These are phyloP conservation scores for Myodes glareolus DNA, from an alignment of 2,113 vertebrate species.

Conservation along the genomic window DNA sequence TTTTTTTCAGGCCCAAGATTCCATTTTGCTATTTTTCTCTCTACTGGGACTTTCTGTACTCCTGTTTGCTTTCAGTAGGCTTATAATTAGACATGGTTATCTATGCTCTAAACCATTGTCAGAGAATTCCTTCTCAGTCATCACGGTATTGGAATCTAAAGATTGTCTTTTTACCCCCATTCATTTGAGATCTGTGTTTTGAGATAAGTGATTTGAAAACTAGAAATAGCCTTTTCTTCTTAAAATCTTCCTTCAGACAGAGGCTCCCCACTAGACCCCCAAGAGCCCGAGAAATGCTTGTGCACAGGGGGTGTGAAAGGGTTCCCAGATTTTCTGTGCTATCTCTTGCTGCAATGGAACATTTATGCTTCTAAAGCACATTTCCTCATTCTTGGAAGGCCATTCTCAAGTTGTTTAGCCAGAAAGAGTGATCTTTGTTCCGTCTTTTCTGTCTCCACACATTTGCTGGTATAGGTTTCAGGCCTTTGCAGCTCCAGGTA, in stretches of 20 bases:
- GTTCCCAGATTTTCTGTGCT: background rate
- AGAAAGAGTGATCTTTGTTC: background rate
- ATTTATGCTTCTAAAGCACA: background rate
- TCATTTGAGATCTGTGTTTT: background rate
- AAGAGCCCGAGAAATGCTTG: background rate
- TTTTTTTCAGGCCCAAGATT: background rate
- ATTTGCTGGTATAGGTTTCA: background rate
- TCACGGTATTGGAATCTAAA: background rate
- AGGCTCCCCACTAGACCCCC: background rate
- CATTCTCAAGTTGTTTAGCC: background rate
- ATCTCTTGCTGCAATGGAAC: background rate
- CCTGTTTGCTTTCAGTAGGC: background rate
- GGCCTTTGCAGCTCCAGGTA: background rate
- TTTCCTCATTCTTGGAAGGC: background rate
- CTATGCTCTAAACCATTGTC: background rate
- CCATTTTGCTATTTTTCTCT: background rate
- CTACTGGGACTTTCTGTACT: background rate
- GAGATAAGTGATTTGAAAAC: background rate
- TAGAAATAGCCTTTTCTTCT: background rate
- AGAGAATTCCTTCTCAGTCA: background rate
- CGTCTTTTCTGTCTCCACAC: background rate
- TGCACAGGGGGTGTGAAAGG: background rate
- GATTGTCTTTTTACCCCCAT: background rate
- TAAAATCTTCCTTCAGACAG: background rate
- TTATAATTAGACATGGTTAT: background rate